Conservation (phyloP, 1,140 invertebrate species). For the Papilio aristodemus region DNA sequence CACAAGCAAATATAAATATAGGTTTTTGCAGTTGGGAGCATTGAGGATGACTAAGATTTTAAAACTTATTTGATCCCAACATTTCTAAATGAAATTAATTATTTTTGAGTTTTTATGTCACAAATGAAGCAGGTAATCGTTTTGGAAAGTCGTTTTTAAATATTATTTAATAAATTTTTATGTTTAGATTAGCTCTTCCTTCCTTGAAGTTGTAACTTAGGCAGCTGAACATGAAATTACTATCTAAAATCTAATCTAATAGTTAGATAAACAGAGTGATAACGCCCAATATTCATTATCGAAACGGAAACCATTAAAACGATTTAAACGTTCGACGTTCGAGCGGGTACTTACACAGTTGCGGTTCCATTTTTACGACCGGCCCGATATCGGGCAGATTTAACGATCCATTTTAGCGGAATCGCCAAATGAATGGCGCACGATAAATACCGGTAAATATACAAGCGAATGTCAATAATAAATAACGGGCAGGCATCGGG, state of each 20-base stretch:
- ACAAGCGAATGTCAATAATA: conserved; percentile 67
- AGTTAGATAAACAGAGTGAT: background rate
- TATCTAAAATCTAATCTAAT: background rate
- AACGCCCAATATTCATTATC: conserved; percentile 5
- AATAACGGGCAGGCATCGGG: conserved; percentile 68
- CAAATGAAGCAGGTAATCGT: no score
- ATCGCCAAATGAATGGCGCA: conserved; percentile 52
- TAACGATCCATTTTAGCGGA: conserved; percentile 34
- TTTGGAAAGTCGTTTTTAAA: no score
- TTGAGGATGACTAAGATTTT: conserved; percentile 5
- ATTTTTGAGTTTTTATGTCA: no score
- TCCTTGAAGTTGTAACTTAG: no score
- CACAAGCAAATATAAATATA: conserved; percentile 50
- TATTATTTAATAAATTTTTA: no score
- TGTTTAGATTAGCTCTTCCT: no score
- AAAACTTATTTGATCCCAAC: no score
- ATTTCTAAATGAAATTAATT: no score
- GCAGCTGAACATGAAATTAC: no score
- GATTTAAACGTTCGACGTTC: conserved; percentile 3
- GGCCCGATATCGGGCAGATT: conserved; percentile 18
- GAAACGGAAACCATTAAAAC: background rate
- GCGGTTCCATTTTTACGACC: conserved; percentile 32
- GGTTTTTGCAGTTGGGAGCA: conserved; percentile 36
- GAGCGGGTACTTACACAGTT: conserved; percentile 19
- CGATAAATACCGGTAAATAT: conserved; percentile 53